These are phyloP conservation scores for Cerceris ruficornis DNA, from an alignment of 2,888 invertebrate genomes.

Conservation along the genomic window DNA sequence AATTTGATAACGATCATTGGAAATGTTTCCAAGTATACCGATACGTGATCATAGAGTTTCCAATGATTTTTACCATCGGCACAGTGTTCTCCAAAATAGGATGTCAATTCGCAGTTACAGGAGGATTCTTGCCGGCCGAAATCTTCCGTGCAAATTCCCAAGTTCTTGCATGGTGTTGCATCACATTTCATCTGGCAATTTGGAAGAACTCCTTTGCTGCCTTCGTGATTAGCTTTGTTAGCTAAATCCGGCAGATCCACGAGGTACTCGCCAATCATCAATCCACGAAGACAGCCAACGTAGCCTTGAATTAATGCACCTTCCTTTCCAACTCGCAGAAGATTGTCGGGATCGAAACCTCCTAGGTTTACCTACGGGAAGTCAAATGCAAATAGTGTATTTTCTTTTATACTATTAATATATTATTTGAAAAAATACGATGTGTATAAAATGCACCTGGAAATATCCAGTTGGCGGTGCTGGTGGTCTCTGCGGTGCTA, in stretches of 20 bases:
- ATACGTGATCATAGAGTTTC: too few species aligned
- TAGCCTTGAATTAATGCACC: slow-evolving; percentile 86
- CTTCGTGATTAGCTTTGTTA: slow-evolving; percentile 87
- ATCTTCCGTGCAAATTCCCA: slow-evolving; percentile 93
- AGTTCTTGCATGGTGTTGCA: slow-evolving; percentile 92
- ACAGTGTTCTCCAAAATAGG: slow-evolving; percentile 94
- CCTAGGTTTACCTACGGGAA: slow-evolving; percentile 90
- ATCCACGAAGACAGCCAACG: slow-evolving; percentile 93
- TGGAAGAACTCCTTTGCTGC: slow-evolving; percentile 88
- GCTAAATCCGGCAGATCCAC: slow-evolving; percentile 90
- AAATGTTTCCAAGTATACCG: too few species aligned
- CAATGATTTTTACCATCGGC: slow-evolving; percentile 84
- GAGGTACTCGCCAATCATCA: slow-evolving; percentile 91
- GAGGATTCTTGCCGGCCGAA: slow-evolving; percentile 93
- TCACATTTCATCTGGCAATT: slow-evolving; percentile 96
- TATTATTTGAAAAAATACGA: not conserved
- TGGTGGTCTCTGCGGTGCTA: slow-evolving; percentile 93
- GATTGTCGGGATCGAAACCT: slow-evolving; percentile 90
- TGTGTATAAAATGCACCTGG: slow-evolving; percentile 83
- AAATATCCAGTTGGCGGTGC: slow-evolving; percentile 95
- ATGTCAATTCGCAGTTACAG: slow-evolving; percentile 94
- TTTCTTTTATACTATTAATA: not conserved
- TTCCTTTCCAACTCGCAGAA: slow-evolving; percentile 84
- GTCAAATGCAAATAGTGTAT: slow-evolving; percentile 13
- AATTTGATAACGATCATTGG: not conserved